A percentile compares a stretch with the other conserved stretches of the same genome.
Evolutionary conservation across 37 sponge, comb jelly and placozoan species (phyloP).

Genomic region (Aplysina aerophoba): DNA sequence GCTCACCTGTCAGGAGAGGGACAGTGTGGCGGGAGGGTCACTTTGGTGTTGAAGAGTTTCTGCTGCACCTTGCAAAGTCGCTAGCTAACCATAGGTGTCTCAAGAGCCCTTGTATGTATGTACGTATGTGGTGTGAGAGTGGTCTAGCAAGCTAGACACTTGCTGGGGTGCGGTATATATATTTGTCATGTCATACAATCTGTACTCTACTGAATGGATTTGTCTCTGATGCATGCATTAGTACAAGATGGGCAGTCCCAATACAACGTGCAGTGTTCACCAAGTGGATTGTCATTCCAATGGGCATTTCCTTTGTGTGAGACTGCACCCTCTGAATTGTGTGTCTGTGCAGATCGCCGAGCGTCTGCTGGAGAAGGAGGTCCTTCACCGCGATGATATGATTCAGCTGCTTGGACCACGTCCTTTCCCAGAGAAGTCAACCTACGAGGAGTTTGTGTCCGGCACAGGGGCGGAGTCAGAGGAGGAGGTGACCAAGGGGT

Average conservation of each 20-base stretch:
- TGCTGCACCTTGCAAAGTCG: background rate
- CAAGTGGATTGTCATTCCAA: too few species aligned
- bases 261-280: too few species aligned
- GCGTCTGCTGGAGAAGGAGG: slow-evolving; percentile 85
- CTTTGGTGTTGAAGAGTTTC: background rate
- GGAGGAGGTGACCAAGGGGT: background rate
- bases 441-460: slow-evolving; percentile 98
- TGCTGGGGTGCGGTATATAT: background rate
- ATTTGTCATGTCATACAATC: background rate
- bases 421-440: slow-evolving; percentile 94
- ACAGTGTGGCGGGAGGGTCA: background rate
- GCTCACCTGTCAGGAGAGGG: background rate
- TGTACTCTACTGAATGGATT: too few species aligned
- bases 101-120: background rate
- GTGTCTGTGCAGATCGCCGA: slow-evolving; percentile 74
- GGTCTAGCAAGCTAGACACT: background rate
- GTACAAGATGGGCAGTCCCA: too few species aligned
- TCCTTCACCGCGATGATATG: slow-evolving; percentile 95
- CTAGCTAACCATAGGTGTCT: background rate
- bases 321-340: background rate
- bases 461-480: slow-evolving; percentile 65
- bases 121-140: background rate
- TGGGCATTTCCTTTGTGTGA: too few species aligned
- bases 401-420: slow-evolving; percentile 84
- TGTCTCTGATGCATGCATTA: too few species aligned